phyloP scores from a whole-genome alignment of 2,888 invertebrate species.

The Lasioglossum leucozonium region DNA sequence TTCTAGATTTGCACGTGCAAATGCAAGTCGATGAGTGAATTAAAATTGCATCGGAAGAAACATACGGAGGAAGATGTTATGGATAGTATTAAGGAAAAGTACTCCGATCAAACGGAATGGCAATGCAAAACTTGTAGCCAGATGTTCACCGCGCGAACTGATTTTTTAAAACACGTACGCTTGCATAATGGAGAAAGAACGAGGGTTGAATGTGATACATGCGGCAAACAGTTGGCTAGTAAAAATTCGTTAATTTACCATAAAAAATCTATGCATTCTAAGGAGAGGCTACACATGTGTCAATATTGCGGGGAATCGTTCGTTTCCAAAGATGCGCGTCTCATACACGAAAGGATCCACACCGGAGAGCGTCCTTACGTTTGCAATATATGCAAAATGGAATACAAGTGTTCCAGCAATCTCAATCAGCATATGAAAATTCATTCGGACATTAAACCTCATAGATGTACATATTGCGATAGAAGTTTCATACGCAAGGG shows the following conservation, averaged over 20 bases:
- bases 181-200: slow-evolving; percentile 71
- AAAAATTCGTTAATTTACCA: slow-evolving; percentile 82
- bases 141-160: slow-evolving; percentile 74
- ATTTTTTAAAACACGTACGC: slow-evolving; percentile 76
- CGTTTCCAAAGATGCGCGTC: slow-evolving; percentile 82
- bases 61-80: slow-evolving; percentile 77
- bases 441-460: slow-evolving; percentile 75
- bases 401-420: slow-evolving; percentile 81
- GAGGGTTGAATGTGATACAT: slow-evolving; percentile 74
- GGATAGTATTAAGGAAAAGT: slow-evolving; percentile 71
- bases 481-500: slow-evolving; percentile 79
- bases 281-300: slow-evolving; percentile 84
- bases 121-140: slow-evolving; percentile 76
- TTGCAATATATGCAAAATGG: slow-evolving; percentile 78
- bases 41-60: slow-evolving; percentile 77
- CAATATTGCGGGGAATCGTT: slow-evolving; percentile 83
- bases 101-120: slow-evolving; percentile 69
- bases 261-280: slow-evolving; percentile 83
- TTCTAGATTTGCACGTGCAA: slow-evolving; percentile 75
- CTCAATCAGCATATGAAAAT: slow-evolving; percentile 79
- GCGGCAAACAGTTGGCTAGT: slow-evolving; percentile 77
- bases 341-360: slow-evolving; percentile 83
- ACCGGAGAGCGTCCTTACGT: slow-evolving; percentile 80
- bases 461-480: slow-evolving; percentile 75
- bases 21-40: slow-evolving; percentile 79